These are phyloP conservation scores for Chymomyza caudatula DNA, from an alignment of 2,888 invertebrate genomes.

Conservation along the genomic window DNA sequence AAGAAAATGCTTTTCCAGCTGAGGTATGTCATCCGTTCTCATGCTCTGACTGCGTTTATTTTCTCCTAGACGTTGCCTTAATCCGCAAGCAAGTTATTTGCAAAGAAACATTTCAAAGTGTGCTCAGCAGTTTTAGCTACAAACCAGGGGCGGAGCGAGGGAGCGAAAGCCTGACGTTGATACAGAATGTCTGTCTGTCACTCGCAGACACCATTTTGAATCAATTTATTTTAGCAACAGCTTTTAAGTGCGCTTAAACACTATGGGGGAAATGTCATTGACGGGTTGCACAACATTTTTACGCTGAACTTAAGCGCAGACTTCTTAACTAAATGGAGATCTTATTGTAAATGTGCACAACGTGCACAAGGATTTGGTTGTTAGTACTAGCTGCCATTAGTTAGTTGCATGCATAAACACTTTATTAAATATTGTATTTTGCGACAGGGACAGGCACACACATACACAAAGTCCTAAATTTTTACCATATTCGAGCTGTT, in stretches of 20 bases:
- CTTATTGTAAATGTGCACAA: slow-evolving; percentile 21
- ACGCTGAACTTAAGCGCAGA: slow-evolving; percentile 61
- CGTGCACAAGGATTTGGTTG: slow-evolving; percentile 44
- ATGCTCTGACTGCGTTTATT: neutral
- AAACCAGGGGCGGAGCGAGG: too few species aligned
- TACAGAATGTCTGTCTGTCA: neutral
- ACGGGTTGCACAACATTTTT: slow-evolving; percentile 41
- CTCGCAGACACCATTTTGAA: slow-evolving; percentile 21
- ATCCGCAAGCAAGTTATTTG: neutral
- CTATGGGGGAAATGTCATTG: neutral
- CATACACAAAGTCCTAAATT: neutral
- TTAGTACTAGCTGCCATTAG: too few species aligned
- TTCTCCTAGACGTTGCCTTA: neutral
- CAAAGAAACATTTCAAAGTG: slow-evolving; percentile 9
- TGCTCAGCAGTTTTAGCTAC: neutral
- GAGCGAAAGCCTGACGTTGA: too few species aligned
- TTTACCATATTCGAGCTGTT: neutral
- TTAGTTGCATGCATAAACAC: slow-evolving; percentile 48
- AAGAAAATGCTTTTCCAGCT: neutral
- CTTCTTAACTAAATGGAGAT: neutral
- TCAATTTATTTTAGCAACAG: slow-evolving; percentile 28
- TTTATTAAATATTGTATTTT: slow-evolving; percentile 72
- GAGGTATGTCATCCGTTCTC: neutral
- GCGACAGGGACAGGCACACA: slow-evolving; percentile 51
- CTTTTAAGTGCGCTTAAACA: slow-evolving; percentile 8